Evolutionary conservation across 1,140 invertebrate species (phyloP).

Genomic region (Pseudomyrmex sp.): DNA sequence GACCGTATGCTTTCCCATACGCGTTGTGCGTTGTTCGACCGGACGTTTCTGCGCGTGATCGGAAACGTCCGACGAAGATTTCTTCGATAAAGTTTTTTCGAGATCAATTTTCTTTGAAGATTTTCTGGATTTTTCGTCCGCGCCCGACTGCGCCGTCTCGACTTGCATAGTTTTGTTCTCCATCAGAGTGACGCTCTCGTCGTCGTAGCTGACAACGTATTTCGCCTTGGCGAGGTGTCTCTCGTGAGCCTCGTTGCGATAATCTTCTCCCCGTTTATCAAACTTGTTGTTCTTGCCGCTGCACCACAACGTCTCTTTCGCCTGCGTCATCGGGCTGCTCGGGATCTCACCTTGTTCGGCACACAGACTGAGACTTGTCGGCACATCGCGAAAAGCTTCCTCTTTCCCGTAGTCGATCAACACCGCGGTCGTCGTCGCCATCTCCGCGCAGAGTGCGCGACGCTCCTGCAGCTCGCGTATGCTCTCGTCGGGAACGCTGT

Average conservation of each 20-base stretch:
- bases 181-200: conserved; percentile 80
- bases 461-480: conserved; percentile 80
- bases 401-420: conserved; percentile 80
- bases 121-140: conserved; percentile 11
- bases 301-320: conserved; percentile 75
- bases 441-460: conserved; percentile 79
- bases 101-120: not conserved
- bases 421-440: conserved; percentile 60
- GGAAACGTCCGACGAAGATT: not conserved
- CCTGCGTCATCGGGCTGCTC: conserved; percentile 81
- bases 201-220: conserved; percentile 81
- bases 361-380: conserved; percentile 80
- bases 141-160: not conserved
- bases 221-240: conserved; percentile 76
- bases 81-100: not conserved
- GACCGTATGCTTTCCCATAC: conserved; percentile 60
- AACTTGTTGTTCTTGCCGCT: conserved; percentile 48
- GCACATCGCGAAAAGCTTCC: conserved; percentile 80
- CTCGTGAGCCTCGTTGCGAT: conserved; percentile 51
- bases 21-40: not conserved
- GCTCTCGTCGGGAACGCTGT: conserved; percentile 80
- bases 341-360: conserved; percentile 82
- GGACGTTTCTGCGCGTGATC: not conserved
- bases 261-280: conserved; percentile 15
- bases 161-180: conserved; percentile 73